Conservation (phyloP, 53 echinoderm and acorn worm genomes). For the Hippasteria phrygiana region DNA sequence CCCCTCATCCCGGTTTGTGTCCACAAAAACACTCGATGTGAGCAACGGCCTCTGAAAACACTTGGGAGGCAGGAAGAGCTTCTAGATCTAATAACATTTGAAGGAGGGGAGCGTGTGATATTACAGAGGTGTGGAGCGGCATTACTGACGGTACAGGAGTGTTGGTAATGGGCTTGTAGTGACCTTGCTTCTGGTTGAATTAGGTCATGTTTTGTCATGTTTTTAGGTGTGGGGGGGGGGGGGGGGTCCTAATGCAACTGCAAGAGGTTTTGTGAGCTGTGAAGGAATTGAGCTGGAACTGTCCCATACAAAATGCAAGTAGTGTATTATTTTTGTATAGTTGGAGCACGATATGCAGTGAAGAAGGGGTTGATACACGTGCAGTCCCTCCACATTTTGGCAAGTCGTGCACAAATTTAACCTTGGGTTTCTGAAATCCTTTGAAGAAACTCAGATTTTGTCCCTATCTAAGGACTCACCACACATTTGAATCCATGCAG, state of each 20-base stretch:
- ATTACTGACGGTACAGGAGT: not conserved
- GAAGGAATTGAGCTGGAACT: not conserved
- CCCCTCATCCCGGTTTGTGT: not conserved
- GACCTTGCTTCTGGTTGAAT: conserved; percentile 7
- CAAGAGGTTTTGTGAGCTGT: not conserved
- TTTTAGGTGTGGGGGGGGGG: not conserved
- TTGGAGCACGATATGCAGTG: not conserved
- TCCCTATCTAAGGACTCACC: too few species aligned
- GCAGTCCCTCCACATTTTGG: too few species aligned
- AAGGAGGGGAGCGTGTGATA: conserved; percentile 1
- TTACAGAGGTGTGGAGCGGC: conserved; percentile 22
- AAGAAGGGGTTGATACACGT: not conserved
- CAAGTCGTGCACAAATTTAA: too few species aligned
- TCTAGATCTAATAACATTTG: conserved; percentile 23
- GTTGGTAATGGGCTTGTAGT: conserved; percentile 6
- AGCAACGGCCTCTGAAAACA: conserved; percentile 16
- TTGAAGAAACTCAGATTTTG: too few species aligned
- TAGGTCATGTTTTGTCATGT: conserved; percentile 38
- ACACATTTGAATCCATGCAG: too few species aligned
- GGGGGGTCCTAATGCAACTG: not conserved
- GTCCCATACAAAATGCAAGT: not conserved
- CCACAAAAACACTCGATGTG: not conserved
- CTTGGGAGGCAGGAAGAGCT: conserved; percentile 1
- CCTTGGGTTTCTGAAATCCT: too few species aligned
- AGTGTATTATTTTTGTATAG: not conserved